Evolutionary conservation across 2,888 invertebrate species (phyloP).

Genomic region (Andrena dorsata): DNA sequence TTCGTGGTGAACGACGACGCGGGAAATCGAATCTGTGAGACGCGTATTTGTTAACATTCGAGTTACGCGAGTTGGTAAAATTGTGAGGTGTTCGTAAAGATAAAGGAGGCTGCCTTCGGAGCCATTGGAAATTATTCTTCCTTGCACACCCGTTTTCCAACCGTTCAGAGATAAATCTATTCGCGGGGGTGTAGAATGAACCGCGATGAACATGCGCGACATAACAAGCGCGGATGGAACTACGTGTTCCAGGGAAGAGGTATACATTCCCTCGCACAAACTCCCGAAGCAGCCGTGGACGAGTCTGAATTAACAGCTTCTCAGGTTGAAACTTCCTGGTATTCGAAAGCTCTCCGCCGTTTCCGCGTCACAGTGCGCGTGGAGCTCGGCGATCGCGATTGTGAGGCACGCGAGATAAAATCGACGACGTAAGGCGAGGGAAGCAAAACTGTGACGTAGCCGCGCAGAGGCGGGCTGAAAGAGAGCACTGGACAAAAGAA

Average conservation of each 20-base stretch:
- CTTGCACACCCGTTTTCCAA: background rate
- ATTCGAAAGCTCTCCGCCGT: conserved; percentile 26
- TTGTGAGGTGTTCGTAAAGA: background rate
- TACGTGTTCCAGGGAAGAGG: conserved; percentile 14
- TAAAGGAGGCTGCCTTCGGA: background rate
- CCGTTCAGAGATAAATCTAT: conserved; percentile 6
- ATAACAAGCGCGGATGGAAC: conserved; percentile 2
- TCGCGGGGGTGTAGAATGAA: conserved; percentile 26
- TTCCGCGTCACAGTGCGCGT: conserved; percentile 2
- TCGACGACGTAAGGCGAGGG: background rate
- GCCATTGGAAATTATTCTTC: background rate
- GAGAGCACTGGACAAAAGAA: background rate
- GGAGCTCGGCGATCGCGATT: background rate
- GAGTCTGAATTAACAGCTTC: conserved; percentile 18
- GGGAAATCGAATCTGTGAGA: no score
- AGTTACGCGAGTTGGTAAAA: background rate
- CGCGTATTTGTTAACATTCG: background rate
- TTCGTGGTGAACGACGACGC: no score
- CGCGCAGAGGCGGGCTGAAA: background rate
- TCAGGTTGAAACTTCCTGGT: conserved; percentile 5
- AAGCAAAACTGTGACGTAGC: background rate
- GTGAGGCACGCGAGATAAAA: background rate
- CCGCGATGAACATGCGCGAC: background rate
- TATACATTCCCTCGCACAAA: conserved; percentile 29
- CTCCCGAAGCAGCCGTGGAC: conserved; percentile 18